Conservation (phyloP, 92 coral and sea anemone species). For the Epizoanthus rinbou region DNA sequence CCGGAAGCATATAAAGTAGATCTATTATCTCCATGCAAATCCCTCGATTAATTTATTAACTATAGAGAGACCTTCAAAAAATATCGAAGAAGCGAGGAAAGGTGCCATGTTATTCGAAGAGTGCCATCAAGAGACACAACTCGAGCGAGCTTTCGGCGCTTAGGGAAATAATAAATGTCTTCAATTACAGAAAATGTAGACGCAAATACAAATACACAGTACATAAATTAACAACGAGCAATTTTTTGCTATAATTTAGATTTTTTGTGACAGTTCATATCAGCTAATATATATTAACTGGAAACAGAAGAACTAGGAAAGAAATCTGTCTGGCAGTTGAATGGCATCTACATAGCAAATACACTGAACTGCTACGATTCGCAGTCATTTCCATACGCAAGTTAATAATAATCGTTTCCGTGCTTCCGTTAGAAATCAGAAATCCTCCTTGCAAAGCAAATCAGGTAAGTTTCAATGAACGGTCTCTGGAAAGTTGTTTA, state of each 20-base stretch:
- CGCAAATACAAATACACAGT: background rate
- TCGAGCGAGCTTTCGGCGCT: no score
- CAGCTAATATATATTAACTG: background rate
- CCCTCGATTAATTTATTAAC: background rate
- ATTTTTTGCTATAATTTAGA: background rate
- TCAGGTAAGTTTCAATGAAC: background rate
- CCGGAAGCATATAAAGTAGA: background rate
- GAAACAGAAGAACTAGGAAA: background rate
- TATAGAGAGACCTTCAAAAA: background rate
- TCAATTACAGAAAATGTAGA: background rate
- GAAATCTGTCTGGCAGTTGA: background rate
- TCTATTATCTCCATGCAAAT: background rate
- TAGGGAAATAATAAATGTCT: background rate
- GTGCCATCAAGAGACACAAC: no score
- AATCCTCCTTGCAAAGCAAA: background rate
- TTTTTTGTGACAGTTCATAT: background rate
- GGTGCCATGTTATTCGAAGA: no score
- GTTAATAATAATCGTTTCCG: background rate
- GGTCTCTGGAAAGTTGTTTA: background rate
- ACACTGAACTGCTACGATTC: background rate
- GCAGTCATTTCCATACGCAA: conserved; percentile 4
- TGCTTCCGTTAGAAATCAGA: conserved; percentile 11
- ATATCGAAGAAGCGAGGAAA: no score
- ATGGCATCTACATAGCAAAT: background rate
- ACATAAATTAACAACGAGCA: background rate